Evolutionary conservation across 2,888 invertebrate species (phyloP).

Genomic region (Microctonus brassicae): DNA sequence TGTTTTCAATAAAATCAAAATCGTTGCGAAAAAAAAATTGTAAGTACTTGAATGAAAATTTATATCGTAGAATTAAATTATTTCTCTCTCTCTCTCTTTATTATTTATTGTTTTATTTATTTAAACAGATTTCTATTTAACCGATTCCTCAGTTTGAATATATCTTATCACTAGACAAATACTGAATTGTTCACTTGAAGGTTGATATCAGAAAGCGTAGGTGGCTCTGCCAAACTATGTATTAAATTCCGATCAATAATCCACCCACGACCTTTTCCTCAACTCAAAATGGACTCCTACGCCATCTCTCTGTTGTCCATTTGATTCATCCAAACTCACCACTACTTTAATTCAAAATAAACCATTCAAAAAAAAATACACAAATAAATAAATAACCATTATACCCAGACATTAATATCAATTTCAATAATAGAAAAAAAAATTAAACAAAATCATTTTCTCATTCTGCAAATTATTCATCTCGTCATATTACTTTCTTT

Average conservation of each 20-base stretch:
- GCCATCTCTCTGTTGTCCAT: constrained; percentile 60
- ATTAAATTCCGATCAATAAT: constrained; percentile 59
- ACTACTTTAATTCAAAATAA: background rate
- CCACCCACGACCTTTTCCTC: constrained; percentile 37
- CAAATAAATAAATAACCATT: too few species aligned
- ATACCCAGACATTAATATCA: too few species aligned
- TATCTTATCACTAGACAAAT: background rate
- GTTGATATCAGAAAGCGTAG: constrained; percentile 52
- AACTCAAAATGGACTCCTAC: constrained; percentile 61
- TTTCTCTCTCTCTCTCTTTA: too few species aligned
- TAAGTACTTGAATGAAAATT: background rate
- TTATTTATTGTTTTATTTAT: background rate
- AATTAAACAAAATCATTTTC: too few species aligned
- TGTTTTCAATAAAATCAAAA: background rate
- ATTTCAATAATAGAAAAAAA: too few species aligned
- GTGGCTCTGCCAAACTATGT: constrained; percentile 58
- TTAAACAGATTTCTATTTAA: constrained; percentile 45
- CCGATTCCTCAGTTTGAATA: constrained; percentile 43
- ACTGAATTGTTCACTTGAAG: constrained; percentile 31
- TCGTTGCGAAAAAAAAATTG: background rate
- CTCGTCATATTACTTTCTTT: too few species aligned
- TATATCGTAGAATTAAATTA: background rate
- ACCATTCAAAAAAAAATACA: too few species aligned
- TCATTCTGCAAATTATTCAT: too few species aligned
- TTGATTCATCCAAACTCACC: constrained; percentile 1